A percentile compares a stretch with the other conserved stretches of the same genome.
phyloP scores from a whole-genome alignment of 2,113 vertebrate genomes.

The Corythornis madagascariensis region DNA sequence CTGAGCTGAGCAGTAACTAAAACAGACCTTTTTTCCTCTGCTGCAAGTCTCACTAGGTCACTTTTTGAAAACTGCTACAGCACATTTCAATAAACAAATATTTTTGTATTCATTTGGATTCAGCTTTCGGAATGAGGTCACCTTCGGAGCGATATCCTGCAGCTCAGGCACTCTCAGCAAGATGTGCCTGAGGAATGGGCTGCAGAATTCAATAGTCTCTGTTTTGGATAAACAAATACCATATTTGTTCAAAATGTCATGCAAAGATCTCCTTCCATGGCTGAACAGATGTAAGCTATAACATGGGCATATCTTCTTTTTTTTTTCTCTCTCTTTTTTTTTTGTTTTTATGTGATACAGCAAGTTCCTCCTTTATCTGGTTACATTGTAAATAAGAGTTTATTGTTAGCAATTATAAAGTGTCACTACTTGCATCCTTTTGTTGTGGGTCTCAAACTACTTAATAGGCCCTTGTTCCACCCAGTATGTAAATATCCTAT shows the following conservation, averaged over 20 bases:
- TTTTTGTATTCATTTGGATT: slow-evolving; percentile 36
- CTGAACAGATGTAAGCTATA: neutral
- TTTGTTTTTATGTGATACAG: neutral
- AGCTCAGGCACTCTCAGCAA: slow-evolving; percentile 3
- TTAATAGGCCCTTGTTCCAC: neutral
- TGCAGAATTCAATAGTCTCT: neutral
- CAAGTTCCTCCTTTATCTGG: neutral
- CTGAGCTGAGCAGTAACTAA: slow-evolving; percentile 12
- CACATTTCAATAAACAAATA: slow-evolving; percentile 47
- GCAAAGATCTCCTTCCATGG: neutral
- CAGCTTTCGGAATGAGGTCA: slow-evolving; percentile 38
- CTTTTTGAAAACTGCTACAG: slow-evolving; percentile 16
- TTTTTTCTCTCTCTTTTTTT: neutral
- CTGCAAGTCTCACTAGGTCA: slow-evolving; percentile 3
- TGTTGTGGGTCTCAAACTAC: neutral
- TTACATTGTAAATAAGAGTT: neutral
- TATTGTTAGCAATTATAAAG: neutral
- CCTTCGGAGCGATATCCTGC: neutral
- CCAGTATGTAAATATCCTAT: neutral
- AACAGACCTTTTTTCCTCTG: neutral
- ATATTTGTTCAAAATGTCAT: slow-evolving; percentile 21
- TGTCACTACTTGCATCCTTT: neutral
- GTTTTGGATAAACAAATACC: slow-evolving; percentile 32
- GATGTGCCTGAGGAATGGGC: neutral
- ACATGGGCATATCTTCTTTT: neutral